phyloP scores from a whole-genome alignment of 2,797 vertebrate species.

The Lepus townsendii region DNA sequence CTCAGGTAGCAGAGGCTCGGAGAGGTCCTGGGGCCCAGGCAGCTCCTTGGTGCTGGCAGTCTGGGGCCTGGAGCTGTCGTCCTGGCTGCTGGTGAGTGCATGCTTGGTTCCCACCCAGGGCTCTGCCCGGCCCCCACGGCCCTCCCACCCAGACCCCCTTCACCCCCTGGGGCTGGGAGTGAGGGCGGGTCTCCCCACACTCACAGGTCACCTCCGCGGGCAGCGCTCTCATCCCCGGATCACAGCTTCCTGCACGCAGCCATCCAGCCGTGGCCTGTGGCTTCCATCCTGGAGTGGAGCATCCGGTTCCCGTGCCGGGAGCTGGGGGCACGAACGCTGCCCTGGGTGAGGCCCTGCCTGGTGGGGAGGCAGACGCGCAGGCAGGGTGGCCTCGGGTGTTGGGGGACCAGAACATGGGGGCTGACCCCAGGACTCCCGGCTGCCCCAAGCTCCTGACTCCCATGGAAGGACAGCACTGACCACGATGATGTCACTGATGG shows the following conservation, averaged over 20 bases:
- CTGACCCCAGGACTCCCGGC: too few relatives aligned
- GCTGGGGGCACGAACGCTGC: not conserved
- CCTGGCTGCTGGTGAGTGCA: too few relatives aligned
- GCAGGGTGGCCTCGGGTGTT: accelerated
- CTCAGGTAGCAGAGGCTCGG: not conserved
- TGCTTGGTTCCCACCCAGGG: too few relatives aligned
- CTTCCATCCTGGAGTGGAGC: not conserved
- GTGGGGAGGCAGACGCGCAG: accelerated
- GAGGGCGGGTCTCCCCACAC: not conserved
- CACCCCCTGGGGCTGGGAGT: too few relatives aligned
- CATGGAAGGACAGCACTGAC: too few relatives aligned
- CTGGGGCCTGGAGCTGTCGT: not conserved
- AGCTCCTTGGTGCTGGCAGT: too few relatives aligned
- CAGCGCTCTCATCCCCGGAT: too few relatives aligned
- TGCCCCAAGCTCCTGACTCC: not conserved
- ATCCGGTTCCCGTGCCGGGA: accelerated
- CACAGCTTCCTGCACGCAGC: too few relatives aligned
- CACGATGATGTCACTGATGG: too few relatives aligned
- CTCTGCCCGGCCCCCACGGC: too few relatives aligned
- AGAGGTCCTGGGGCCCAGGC: not conserved
- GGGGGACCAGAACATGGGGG: accelerated
- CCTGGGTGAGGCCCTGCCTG: not conserved
- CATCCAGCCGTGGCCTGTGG: too few relatives aligned
- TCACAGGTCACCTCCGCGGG: not conserved
- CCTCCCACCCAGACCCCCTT: too few relatives aligned